phyloP scores from a whole-genome alignment of 2,113 vertebrate species.

The Triplophysa siluroides region DNA sequence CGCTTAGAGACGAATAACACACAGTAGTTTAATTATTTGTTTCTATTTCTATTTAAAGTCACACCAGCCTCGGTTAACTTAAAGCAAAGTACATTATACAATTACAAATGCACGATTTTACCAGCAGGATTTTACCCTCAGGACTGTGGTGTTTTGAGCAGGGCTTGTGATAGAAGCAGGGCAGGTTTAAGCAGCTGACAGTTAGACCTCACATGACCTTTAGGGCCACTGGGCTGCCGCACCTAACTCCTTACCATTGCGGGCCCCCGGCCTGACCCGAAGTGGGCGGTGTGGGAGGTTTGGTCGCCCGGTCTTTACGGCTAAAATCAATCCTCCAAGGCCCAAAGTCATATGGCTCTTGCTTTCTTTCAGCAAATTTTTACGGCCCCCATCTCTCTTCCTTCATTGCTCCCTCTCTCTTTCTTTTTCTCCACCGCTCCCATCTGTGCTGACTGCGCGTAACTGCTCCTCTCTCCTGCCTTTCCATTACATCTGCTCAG shows the following conservation, averaged over 20 bases:
- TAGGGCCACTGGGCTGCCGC: constrained; percentile 4
- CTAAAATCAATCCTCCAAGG: constrained; percentile 46
- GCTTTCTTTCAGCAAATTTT: background rate
- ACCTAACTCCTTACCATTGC: constrained; percentile 1
- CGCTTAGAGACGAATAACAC: background rate
- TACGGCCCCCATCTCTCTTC: background rate
- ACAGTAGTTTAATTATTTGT: constrained; percentile 9
- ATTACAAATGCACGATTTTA: background rate
- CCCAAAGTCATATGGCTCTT: constrained; percentile 34
- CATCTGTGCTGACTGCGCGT: constrained; percentile 55
- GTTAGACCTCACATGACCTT: constrained; percentile 42
- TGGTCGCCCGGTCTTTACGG: constrained; percentile 36
- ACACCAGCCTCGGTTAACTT: background rate
- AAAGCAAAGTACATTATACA: background rate
- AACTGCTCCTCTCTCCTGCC: constrained; percentile 44
- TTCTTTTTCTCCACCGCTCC: constrained; percentile 23
- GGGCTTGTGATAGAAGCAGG: constrained; percentile 3
- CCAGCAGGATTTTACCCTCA: background rate
- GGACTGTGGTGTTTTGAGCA: background rate
- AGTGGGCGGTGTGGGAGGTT: constrained; percentile 49
- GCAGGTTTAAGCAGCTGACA: constrained; percentile 31
- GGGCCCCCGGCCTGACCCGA: constrained; percentile 41
- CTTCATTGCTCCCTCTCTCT: background rate
- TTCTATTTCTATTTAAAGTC: background rate
- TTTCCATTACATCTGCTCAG: constrained; percentile 51